Base-by-base conservation (phyloP, 2,113 vertebrate genomes). In the Bos javanicus region DNA sequence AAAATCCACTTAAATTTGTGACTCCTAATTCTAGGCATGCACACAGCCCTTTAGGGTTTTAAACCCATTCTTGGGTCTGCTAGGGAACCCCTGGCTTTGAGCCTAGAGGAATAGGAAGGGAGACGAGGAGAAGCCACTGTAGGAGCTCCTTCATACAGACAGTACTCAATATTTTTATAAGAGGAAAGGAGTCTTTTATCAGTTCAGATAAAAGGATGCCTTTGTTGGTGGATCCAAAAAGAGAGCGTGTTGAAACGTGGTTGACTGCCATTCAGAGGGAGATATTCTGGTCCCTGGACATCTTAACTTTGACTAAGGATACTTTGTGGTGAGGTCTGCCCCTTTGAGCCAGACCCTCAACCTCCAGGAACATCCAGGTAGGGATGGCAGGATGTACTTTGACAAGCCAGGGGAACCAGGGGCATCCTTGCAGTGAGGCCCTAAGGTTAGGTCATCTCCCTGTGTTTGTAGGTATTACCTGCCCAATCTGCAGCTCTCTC, bases 221-320 rank as follows among this genome's bases (percentile, higher is more conserved):
- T 88, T 23, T 82, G 26, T 6, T 91, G 7, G 16, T 89, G 28
- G 48, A 83, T 94, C 50, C 78, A 87, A 25, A 81, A 56, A 93
- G 57, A 90, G 39, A 81, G 52, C 28, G 57, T 82, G n/a, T 96
- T 97, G 92, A 91, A 76, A 82, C 39, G 83, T 93, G 94, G 59
- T 88, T 87, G 67, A 67, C 56, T 81, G 57, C 28, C 60, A 36
- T 91, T 82, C 17, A 89, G 60, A 85, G 39, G 46, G 48, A 85
- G 62, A 62, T 25, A 78, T 26, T 91, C 64, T 60, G 94, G 43
- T 28, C 50, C 71, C 57, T 91, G 52, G 87, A 95, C 50, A 64
- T 52, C 95, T 76, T 88, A n/a, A 56, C 76, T 78, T 85, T 89
- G n/a, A 71, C 87, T 50, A 87, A 62, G 57, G 36, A 48, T 15